Evolutionary conservation across 1,140 invertebrate species (phyloP).

Genomic region (Agrypnia vestita): DNA sequence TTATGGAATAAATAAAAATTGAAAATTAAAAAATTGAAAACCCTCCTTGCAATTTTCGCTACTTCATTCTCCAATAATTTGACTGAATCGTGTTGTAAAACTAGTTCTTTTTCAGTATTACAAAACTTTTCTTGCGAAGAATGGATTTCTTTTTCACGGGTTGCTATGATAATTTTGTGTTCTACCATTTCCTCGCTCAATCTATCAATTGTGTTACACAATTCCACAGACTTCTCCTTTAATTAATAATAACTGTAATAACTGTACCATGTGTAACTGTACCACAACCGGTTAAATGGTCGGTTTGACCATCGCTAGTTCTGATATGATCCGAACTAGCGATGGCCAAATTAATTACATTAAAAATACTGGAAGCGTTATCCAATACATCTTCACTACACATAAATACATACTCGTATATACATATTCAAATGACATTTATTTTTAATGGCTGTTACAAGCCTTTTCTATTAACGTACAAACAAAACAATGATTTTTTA

Average conservation of each 20-base stretch:
- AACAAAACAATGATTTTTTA: no score
- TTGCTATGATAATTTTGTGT: not conserved
- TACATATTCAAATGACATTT: no score
- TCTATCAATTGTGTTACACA: not conserved
- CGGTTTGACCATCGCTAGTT: no score
- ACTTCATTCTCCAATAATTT: not conserved
- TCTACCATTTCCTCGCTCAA: constrained; percentile 13
- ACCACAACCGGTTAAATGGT: no score
- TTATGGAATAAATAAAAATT: no score
- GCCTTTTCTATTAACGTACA: no score
- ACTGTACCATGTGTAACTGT: not conserved
- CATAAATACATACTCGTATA: no score
- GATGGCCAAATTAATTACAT: no score
- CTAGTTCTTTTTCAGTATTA: not conserved
- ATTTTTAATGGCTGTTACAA: no score
- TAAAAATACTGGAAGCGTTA: no score
- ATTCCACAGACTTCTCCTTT: not conserved
- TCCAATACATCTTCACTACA: no score
- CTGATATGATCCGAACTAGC: no score
- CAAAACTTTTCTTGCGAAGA: not conserved
- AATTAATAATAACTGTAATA: not conserved
- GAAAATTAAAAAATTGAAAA: not conserved
- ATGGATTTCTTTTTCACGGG: not conserved
- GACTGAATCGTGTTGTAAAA: not conserved
- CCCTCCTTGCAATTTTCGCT: not conserved